Conservation (phyloP, 1,140 invertebrate species). For the Reticulitermes speratus region DNA sequence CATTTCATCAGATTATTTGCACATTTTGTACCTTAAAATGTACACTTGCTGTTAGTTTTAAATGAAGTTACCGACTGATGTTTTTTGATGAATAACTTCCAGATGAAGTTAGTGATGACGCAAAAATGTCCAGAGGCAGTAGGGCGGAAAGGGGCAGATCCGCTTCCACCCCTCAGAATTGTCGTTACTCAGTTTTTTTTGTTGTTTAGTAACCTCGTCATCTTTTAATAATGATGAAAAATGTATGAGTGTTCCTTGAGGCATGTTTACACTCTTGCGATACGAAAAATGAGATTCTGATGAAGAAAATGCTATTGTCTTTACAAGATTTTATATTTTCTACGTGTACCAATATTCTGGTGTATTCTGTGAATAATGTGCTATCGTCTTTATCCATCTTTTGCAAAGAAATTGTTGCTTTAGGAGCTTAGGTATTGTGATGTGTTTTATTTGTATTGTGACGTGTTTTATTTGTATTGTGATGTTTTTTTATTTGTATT, state of each 20-base stretch:
- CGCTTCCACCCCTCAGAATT: not conserved
- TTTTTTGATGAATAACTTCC: not conserved
- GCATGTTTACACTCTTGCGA: not conserved
- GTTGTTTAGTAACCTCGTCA: not conserved
- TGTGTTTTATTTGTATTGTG: too few species aligned
- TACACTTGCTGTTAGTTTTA: not conserved
- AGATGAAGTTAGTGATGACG: not conserved
- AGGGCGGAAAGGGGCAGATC: not conserved
- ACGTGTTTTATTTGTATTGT: too few species aligned
- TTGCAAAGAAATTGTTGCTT: too few species aligned
- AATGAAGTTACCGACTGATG: not conserved
- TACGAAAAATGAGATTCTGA: not conserved
- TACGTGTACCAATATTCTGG: too few species aligned
- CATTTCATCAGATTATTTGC: not conserved
- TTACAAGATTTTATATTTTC: too few species aligned
- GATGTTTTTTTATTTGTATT: too few species aligned
- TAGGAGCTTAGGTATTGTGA: too few species aligned
- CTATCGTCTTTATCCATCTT: too few species aligned
- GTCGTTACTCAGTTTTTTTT: not conserved
- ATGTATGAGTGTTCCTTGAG: not conserved
- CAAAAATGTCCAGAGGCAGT: not conserved
- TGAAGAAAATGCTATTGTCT: too few species aligned
- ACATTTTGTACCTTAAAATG: not conserved
- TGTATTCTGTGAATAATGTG: too few species aligned
- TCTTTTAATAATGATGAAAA: not conserved